A percentile compares a stretch with the other conserved stretches of the same genome.
These are phyloP conservation scores for Menura novaehollandiae DNA, from an alignment of 2,113 vertebrate genomes.

Conservation along the genomic window DNA sequence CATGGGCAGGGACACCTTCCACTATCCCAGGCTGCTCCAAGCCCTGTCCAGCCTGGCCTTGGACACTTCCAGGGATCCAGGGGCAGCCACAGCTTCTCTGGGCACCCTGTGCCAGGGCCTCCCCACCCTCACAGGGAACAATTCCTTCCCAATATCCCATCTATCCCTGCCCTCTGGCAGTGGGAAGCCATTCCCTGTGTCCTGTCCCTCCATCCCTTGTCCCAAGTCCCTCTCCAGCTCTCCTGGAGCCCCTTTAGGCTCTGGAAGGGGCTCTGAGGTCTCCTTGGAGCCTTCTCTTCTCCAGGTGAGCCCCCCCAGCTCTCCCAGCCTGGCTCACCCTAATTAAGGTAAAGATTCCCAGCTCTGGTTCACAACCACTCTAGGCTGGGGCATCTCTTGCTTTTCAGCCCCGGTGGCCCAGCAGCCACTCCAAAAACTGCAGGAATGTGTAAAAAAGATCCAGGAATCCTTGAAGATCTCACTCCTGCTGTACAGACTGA, in stretches of 20 bases:
- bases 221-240: neutral
- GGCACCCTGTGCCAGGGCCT: neutral
- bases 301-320: neutral
- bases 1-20: neutral
- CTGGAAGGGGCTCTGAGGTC: neutral
- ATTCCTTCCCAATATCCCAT: neutral
- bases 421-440: neutral
- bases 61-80: neutral
- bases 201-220: neutral
- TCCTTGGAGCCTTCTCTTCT: neutral
- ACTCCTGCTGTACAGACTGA: rapidly evolving
- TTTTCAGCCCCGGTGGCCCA: neutral
- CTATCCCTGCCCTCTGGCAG: neutral
- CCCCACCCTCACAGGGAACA: neutral
- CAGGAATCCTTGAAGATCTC: rapidly evolving
- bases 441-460: neutral
- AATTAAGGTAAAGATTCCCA: neutral
- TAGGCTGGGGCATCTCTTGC: neutral
- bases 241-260: neutral
- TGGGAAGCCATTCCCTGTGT: neutral
- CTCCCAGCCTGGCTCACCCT: neutral
- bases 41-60: neutral
- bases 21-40: neutral
- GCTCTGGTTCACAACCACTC: neutral
- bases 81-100: neutral